Conservation (phyloP, 2,113 vertebrate genomes). For the Caranx ignobilis region DNA sequence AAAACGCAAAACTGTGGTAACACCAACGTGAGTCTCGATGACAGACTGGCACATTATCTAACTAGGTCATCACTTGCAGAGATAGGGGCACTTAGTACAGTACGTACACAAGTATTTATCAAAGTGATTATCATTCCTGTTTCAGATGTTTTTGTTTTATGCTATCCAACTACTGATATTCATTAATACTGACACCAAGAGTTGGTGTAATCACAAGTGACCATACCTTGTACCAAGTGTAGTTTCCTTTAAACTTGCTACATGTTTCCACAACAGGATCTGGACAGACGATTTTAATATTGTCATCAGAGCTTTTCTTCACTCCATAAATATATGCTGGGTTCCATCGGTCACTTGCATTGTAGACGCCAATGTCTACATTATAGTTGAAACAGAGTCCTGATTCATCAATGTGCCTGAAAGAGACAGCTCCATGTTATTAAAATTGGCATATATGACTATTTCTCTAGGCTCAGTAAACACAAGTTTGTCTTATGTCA, state of each 20-base stretch:
- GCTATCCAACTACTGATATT: neutral
- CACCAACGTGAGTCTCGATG: too few species aligned
- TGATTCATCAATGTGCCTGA: neutral
- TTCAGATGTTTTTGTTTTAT: too few species aligned
- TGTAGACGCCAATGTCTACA: slow-evolving; percentile 2
- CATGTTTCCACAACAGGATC: rapidly evolving
- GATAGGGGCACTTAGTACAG: neutral
- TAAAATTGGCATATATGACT: neutral
- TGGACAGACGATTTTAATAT: slow-evolving; percentile 7
- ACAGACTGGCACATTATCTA: too few species aligned
- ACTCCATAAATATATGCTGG: rapidly evolving
- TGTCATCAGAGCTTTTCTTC: rapidly evolving
- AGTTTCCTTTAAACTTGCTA: rapidly evolving
- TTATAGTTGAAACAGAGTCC: neutral
- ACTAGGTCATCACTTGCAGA: neutral
- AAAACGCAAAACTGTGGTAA: too few species aligned
- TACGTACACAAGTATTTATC: neutral
- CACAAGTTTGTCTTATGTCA: neutral
- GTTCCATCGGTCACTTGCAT: neutral
- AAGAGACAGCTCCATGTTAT: neutral
- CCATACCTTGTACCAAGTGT: slow-evolving; percentile 74
- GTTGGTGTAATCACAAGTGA: neutral
- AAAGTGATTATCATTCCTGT: neutral
- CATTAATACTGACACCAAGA: neutral
- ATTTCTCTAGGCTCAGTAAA: neutral